phyloP scores from a whole-genome alignment of 1,140 invertebrate genomes.

The Acromyrmex heyeri region DNA sequence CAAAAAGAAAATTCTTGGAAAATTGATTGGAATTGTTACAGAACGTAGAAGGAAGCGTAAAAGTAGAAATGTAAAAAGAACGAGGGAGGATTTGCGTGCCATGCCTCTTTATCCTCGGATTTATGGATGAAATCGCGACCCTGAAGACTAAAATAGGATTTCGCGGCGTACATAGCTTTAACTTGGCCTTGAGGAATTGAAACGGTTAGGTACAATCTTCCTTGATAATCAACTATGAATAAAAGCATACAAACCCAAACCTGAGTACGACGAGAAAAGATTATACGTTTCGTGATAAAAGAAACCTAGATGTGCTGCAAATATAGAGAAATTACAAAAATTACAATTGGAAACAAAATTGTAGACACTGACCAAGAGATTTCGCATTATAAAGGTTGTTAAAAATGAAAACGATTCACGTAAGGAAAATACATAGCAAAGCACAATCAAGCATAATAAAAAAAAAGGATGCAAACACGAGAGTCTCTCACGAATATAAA shows the following conservation, averaged over 20 bases:
- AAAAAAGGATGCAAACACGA: neutral
- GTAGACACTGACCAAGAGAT: neutral
- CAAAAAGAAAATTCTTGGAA: neutral
- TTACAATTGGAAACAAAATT: neutral
- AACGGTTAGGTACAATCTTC: neutral
- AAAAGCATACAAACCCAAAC: slow-evolving; percentile 23
- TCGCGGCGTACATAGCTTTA: slow-evolving; percentile 16
- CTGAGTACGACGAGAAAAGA: neutral
- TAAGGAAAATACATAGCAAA: neutral
- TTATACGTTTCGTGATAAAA: neutral
- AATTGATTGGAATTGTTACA: slow-evolving; percentile 39
- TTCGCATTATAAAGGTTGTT: neutral
- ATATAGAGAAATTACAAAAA: slow-evolving; percentile 4
- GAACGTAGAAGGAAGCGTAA: neutral
- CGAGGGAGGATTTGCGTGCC: slow-evolving; percentile 25
- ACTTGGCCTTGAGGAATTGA: slow-evolving; percentile 45
- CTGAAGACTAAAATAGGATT: slow-evolving; percentile 40
- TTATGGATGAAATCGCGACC: slow-evolving; percentile 42
- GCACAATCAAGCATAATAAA: neutral
- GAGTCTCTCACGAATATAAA: neutral
- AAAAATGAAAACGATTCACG: neutral
- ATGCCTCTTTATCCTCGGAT: slow-evolving; percentile 38
- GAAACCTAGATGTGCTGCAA: neutral
- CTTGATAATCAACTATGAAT: slow-evolving; percentile 21
- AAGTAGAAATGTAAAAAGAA: slow-evolving; percentile 42